A percentile compares a stretch with the other conserved stretches of the same genome.
Conservation (phyloP, 2,113 vertebrate species). For the Xyliphius kryptos region DNA sequence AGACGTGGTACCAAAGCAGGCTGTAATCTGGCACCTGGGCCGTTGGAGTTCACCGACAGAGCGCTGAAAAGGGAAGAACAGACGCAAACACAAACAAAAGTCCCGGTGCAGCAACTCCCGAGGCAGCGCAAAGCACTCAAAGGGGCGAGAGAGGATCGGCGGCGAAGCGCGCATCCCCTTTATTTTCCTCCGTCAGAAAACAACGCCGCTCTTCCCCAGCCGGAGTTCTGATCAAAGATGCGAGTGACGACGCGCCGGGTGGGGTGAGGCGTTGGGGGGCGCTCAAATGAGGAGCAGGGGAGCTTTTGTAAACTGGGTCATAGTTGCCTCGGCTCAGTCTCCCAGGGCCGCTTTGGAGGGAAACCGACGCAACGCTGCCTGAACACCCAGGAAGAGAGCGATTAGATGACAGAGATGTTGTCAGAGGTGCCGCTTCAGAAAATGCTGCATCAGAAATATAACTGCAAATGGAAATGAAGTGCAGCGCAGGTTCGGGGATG, state of each 20-base stretch:
- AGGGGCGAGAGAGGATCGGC: conserved; percentile 34
- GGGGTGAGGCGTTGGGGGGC: conserved; percentile 42
- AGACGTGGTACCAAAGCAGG: no score
- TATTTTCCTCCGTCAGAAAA: not conserved
- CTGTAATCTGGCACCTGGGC: no score
- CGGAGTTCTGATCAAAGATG: no score
- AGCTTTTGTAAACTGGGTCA: conserved; percentile 58
- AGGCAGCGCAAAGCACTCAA: no score
- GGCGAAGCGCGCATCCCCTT: conserved; percentile 43
- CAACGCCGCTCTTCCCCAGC: no score
- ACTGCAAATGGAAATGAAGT: conserved; percentile 34
- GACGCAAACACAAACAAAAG: no score
- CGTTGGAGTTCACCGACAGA: no score
- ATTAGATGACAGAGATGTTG: conserved; percentile 42
- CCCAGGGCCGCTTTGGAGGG: conserved; percentile 28
- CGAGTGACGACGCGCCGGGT: no score
- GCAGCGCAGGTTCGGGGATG: not conserved
- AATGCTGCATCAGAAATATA: conserved; percentile 44
- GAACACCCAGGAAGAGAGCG: conserved; percentile 45
- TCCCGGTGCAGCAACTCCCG: no score
- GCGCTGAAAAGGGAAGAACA: no score
- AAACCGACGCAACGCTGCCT: conserved; percentile 28
- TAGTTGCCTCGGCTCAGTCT: conserved; percentile 46
- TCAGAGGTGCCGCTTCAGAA: conserved; percentile 10
- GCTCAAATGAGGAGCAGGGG: conserved; percentile 47